Evolutionary conservation across 2,113 vertebrate species (phyloP), one percentile per base, ranked within the genome.

Genomic region (Zosterops japonicus): DNA sequence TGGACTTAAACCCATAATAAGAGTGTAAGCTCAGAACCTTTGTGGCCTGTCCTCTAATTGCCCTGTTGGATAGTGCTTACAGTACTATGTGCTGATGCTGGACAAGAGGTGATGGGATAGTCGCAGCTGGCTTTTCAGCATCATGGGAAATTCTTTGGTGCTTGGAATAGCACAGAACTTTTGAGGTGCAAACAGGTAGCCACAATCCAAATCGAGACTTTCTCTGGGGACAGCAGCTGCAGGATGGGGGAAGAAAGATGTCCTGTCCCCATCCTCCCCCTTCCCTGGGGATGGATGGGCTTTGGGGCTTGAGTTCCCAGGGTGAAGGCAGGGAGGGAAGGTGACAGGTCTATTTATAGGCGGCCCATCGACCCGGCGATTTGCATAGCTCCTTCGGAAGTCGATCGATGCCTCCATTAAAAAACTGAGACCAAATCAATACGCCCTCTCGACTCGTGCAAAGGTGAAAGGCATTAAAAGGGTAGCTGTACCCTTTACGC

Each of bases 341-440:
- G 96, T 95, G 96, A 95, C 90, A 95, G 93, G 91, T 85, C 95
- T 97, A 96, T 96, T 97, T 98, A 97, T 97, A 96, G 96, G 97
- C 53, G 2, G 80, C 77, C 83, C 90, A 95, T 98, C 98, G 98
- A 98, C 93, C 96, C 81, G 25, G 94, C 21, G 86, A 98, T 98
- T 98, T 98, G 98, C 98, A 98, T 98, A 97, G 97, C 97, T 98
- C 95, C 96, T 97, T 97, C 95, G 96, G 97, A 98, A 98, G 97
- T 97, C 96, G 93, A 98, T 97, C 98, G 97, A 98, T 98, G 98
- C 97, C 97, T 98, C 98, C 97, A 97, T 98, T 98, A 98, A 98
- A 98, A 98, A 98, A 97, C 93, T 95, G 98, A 91, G 97, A 97
- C 98, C 98, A 98, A 98, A 98, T 98, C 98, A 98, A 98, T 98